These are phyloP conservation scores for Melanargia galathea DNA, from an alignment of 2,888 invertebrate genomes.

Conservation along the genomic window DNA sequence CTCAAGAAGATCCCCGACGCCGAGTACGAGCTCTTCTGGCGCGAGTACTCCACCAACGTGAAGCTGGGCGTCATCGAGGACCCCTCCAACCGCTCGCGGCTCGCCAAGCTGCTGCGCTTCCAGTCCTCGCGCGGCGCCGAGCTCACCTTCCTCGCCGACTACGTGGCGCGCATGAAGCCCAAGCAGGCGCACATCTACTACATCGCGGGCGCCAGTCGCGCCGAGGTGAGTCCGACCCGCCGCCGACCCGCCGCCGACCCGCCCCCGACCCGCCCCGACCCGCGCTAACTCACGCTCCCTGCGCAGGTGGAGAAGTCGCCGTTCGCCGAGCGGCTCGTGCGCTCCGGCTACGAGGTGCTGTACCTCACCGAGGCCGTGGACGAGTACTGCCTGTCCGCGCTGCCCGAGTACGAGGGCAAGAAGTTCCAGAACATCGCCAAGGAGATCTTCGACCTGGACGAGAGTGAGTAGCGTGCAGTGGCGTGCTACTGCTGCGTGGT, in stretches of 20 bases:
- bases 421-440: constrained; percentile 99
- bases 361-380: constrained; percentile 98
- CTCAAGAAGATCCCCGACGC: constrained; percentile 96
- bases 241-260: not conserved
- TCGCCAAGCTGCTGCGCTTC: constrained; percentile 97
- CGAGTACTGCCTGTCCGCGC: constrained; percentile 97
- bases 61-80: constrained; percentile 99
- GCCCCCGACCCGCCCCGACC: too few relatives aligned
- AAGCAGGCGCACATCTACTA: constrained; percentile 98
- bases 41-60: constrained; percentile 98
- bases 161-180: constrained; percentile 97
- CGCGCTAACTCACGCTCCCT: constrained; percentile 84
- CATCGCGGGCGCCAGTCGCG: constrained; percentile 93
- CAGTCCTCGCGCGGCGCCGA: constrained; percentile 87
- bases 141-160: constrained; percentile 91
- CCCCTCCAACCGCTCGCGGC: constrained; percentile 95
- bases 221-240: constrained; percentile 78
- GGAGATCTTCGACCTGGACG: constrained; percentile 95
- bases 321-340: constrained; percentile 96
- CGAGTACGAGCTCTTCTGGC: constrained; percentile 97
- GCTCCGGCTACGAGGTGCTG: constrained; percentile 97
- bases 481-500: too few relatives aligned
- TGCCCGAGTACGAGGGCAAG: constrained; percentile 99
- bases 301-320: constrained; percentile 92
- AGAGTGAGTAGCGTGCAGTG: constrained; percentile 83